Conservation (phyloP, 2,797 vertebrate genomes). For the Myripristis murdjan region DNA sequence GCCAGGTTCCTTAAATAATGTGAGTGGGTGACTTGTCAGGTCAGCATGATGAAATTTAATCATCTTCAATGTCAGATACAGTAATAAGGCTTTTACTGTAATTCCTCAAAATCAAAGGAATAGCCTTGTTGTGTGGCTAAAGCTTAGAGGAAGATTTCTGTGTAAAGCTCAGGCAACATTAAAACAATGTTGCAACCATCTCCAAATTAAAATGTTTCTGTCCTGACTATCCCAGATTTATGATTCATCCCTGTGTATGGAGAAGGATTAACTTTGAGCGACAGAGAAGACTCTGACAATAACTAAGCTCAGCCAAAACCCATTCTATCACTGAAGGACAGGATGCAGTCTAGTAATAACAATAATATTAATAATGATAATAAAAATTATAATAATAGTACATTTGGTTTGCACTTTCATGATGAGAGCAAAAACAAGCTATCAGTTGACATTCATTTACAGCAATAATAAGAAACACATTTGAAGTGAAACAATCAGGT, state of each 20-base stretch:
- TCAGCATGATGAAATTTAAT: conserved; percentile 91
- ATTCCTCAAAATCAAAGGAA: conserved; percentile 87
- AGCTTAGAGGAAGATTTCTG: conserved; percentile 85
- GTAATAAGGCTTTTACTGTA: conserved; percentile 90
- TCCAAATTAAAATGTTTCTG: conserved; percentile 87
- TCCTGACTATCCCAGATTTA: conserved; percentile 62
- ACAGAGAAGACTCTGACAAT: conserved; percentile 65
- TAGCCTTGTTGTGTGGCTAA: conserved; percentile 64
- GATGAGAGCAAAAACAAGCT: too few species aligned
- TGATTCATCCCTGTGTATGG: conserved; percentile 76
- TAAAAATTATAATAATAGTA: too few species aligned
- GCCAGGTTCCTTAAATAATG: conserved; percentile 57
- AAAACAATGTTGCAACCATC: conserved; percentile 82
- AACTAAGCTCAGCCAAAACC: conserved; percentile 63
- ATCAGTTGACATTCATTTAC: too few species aligned
- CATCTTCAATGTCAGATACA: conserved; percentile 87
- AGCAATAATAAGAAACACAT: too few species aligned
- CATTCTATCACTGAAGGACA: conserved; percentile 54
- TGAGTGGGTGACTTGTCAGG: conserved; percentile 77
- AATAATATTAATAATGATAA: neutral
- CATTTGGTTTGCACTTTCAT: too few species aligned
- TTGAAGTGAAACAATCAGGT: too few species aligned
- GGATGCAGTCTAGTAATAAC: conserved; percentile 1
- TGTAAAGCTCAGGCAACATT: conserved; percentile 79
- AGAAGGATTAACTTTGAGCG: conserved; percentile 74